These are phyloP conservation scores for Rafetus swinhoei DNA, from an alignment of 2,113 vertebrate species.

Conservation along the genomic window DNA sequence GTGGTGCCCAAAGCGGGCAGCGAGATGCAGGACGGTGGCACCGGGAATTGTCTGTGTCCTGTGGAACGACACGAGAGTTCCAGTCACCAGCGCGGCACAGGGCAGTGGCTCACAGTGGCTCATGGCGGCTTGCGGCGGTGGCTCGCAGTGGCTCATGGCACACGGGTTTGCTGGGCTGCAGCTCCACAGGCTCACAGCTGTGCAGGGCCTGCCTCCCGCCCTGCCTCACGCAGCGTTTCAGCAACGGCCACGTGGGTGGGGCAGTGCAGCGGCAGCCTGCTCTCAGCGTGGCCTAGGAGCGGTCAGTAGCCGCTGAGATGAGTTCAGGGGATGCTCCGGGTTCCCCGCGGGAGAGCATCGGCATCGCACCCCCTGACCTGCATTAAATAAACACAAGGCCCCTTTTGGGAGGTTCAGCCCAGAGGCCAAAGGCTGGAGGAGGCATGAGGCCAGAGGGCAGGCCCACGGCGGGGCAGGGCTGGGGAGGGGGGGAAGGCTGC, in stretches of 20 bases:
- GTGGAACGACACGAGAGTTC: conserved; percentile 1
- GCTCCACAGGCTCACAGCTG: no score
- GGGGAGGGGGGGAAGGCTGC: not conserved
- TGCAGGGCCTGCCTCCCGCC: not conserved
- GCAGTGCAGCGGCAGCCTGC: not conserved
- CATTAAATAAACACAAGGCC: not conserved
- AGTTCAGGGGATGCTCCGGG: not conserved
- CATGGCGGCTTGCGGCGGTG: no score
- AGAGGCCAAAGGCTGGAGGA: not conserved
- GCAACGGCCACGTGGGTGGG: not conserved
- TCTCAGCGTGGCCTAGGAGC: rapidly evolving
- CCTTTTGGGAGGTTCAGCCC: not conserved
- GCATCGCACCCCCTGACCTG: no score
- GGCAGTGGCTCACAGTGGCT: no score
- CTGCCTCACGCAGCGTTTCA: not conserved
- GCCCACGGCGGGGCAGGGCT: no score
- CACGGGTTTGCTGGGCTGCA: not conserved
- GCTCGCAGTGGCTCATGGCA: no score
- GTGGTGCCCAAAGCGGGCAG: conserved; percentile 95
- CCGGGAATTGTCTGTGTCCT: conserved; percentile 95
- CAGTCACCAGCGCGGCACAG: not conserved
- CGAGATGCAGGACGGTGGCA: conserved; percentile 94
- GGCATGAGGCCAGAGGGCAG: not conserved
- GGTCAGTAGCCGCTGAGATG: not conserved
- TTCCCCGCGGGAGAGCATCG: not conserved